Percentiles rank a stretch among this genome's conserved stretches.
phyloP scores from a whole-genome alignment of 2,797 vertebrate genomes.

The Myoxocephalus aenaeus region DNA sequence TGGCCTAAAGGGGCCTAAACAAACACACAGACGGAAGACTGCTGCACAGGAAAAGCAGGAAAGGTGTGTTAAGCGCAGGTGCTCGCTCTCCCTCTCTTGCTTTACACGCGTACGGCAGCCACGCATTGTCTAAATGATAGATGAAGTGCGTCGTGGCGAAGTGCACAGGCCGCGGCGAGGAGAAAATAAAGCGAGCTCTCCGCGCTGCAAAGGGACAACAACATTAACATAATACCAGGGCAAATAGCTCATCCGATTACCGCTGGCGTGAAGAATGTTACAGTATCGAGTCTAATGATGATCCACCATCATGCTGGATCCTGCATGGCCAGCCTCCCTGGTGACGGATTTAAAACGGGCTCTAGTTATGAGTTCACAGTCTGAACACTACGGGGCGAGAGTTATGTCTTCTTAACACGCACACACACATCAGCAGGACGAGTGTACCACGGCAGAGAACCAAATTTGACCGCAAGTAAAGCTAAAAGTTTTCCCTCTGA shows the following conservation, averaged over 20 bases:
- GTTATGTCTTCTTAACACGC: conserved; percentile 41
- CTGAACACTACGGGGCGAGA: conserved; percentile 27
- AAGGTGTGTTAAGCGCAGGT: conserved; percentile 41
- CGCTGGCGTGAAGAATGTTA: conserved; percentile 64
- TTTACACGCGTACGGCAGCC: conserved; percentile 15
- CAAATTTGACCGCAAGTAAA: conserved; percentile 45
- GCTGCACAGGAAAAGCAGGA: conserved; percentile 39
- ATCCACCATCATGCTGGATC: conserved; percentile 62
- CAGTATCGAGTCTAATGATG: conserved; percentile 74
- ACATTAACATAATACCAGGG: conserved; percentile 75
- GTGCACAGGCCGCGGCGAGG: conserved; percentile 50
- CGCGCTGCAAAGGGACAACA: conserved; percentile 72
- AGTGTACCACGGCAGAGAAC: conserved; percentile 20
- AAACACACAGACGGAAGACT: conserved; percentile 12
- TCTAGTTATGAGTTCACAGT: conserved; percentile 41
- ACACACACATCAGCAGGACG: conserved; percentile 39
- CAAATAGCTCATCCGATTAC: conserved; percentile 71
- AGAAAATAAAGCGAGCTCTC: conserved; percentile 72
- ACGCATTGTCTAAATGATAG: conserved; percentile 70
- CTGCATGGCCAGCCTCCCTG: conserved; percentile 26
- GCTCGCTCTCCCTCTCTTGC: conserved; percentile 3
- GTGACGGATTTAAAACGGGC: conserved; percentile 57
- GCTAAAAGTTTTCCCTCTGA: conserved; percentile 47
- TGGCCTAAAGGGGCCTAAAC: conserved; percentile 45
- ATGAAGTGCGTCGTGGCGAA: conserved; percentile 61